Evolutionary conservation across 1,140 invertebrate genomes (phyloP).

Genomic region (Drosophila ohnishii): DNA sequence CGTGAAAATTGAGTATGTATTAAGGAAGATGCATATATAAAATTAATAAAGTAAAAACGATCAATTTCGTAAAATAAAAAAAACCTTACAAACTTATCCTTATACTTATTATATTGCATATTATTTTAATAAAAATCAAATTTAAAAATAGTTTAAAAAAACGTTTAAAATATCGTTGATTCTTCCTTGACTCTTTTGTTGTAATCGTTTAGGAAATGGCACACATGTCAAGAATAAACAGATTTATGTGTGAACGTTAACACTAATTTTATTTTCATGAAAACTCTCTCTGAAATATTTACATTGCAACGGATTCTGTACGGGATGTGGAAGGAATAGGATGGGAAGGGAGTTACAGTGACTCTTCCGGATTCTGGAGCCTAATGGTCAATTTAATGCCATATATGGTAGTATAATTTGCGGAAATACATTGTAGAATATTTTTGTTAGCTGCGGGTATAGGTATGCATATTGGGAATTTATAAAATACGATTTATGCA

Average conservation of each 20-base stretch:
- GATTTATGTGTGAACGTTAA: conserved; percentile 45
- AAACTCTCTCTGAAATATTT: conserved; percentile 64
- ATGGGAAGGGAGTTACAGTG: conserved; percentile 1
- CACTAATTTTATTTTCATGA: conserved; percentile 54
- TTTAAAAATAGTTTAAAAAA: too few species aligned
- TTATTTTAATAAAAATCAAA: too few species aligned
- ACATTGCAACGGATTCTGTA: conserved; percentile 48
- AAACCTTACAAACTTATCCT: too few species aligned
- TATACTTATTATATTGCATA: too few species aligned
- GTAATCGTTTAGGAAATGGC: too few species aligned
- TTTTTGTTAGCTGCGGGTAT: conserved; percentile 33
- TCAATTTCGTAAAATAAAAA: neutral
- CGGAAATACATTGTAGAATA: conserved; percentile 23
- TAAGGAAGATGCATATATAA: neutral
- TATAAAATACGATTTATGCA: conserved; percentile 48
- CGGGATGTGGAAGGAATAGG: conserved; percentile 7
- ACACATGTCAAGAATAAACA: conserved; percentile 1
- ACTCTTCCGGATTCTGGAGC: neutral
- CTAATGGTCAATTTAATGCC: conserved; percentile 25
- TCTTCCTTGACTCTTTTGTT: too few species aligned
- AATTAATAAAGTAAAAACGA: neutral
- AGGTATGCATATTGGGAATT: conserved; percentile 37
- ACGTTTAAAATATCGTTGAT: too few species aligned
- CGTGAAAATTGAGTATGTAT: neutral
- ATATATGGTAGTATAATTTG: conserved; percentile 13